Base-by-base conservation (phyloP, 2,888 invertebrate species). In the Parascotia fuliginaria region DNA sequence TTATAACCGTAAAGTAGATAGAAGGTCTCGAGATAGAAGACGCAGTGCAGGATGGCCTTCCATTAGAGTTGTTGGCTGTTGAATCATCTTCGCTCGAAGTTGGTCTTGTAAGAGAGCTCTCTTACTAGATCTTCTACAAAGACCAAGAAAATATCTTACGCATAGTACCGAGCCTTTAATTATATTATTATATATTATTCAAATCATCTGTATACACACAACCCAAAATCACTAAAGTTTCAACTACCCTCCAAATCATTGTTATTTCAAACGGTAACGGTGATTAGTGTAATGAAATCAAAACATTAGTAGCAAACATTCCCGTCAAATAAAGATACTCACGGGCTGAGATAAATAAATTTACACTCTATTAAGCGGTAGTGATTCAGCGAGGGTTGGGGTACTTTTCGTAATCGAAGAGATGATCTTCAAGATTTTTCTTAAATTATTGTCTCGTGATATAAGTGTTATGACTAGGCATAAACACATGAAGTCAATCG, bases 361-460 rank as follows among this genome's bases (percentile, higher is more conserved):
- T 85, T 81, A 80, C 85, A 83, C 82, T 75, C 79, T 85, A 85
- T 87, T 87, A 85, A 74, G 66, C 69, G 47, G 65, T 65, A 69
- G 77, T 85, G 87, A 87, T 77, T 87, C 87, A 83, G 83, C 87
- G 77, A 75, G 56, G 65, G 65, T 50, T 64, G 55, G 60, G 67
- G 60, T 40, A 41, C 37, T 43, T 29, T 48, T 28, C 33, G 33
- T 49, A 49, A 50, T 50, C 39, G 40, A 15, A 16, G 13, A 31
- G 40, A 50, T 43, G 47, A 46, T 47, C 39, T 39, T 16, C 11
- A 29, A 33, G 32, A 42, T 39, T 42, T 36, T 33, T 38, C 37
- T n/a, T 27, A 19, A 9, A 7, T 14, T 24, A 33, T 39, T 43
- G 38, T 49, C 39, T 43, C 29, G 39, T 49, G 38, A 49, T 43